Base-by-base conservation (phyloP, 2,113 vertebrate genomes). In the Crypturellus undulatus region DNA sequence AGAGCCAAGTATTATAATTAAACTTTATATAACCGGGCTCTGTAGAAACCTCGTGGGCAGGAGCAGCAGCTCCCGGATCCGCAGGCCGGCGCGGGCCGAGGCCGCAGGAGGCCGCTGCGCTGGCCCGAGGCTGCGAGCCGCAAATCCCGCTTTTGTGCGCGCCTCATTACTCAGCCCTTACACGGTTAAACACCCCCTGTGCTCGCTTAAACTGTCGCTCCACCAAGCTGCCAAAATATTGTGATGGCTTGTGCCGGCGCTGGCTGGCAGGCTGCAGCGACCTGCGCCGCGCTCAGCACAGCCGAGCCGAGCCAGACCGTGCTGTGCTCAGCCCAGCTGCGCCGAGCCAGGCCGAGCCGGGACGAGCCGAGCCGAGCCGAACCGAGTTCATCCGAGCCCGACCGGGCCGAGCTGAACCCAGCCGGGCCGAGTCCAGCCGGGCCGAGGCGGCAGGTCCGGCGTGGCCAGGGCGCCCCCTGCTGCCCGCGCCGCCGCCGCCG, bases 381-480 rank as follows among this genome's bases (percentile, higher is more conserved):
- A 20, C 49, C 49, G 20, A 43, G 43, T 16, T 43, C 43, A 43
- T 43, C 43, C 43, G 43, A 51, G 49, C 38, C 38, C 38, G 38
- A 9, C 49, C 21, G 21, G 49, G 49, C 49, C 21, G 49, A 22
- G 49, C 21, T 20, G 7, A 22, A 6, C 49, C 49, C 20, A 49
- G 43, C 43, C 43, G 43, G 38, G 38, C 38, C 38, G 38, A 38
- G 38, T 38, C 38, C 38, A 43, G 43, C 43, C 20, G 43, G 20
- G 49, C 49, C 22, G 51, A 12, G 24, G 38, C 63, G 26, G 36
- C 97, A 93, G 97, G 98, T 99, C 98, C 98, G 98, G 96, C 98
- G 99, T 99, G 98, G 97, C 98, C 98, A 98, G 98, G 98, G 99
- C 98, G 98, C 98, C 99, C 98, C 99, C 99, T 98, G 98, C 98